Evolutionary conservation across 2,797 vertebrate genomes (phyloP), one percentile per base, ranked within the genome.

Genomic region (Pteropus rufus): DNA sequence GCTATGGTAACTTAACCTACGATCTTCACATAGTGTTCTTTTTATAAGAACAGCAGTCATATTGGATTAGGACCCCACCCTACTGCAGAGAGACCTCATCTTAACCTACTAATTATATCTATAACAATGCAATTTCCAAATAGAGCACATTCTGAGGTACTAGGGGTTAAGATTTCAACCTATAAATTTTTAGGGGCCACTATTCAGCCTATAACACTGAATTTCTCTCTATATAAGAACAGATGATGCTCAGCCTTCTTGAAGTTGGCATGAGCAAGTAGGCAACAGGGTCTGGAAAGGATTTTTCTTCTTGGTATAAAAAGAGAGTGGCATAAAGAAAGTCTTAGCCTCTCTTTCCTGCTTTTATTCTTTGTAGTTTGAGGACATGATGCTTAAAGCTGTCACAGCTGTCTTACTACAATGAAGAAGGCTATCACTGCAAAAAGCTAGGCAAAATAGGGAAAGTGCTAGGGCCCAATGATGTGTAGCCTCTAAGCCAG

Each of bases 281-380:
- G 6, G 14, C 1, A 31, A 5, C 1, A 15, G 18, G 19, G 31
- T 77, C 26, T 31, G 2, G 1, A 7, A 88, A 44, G 7, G n/a
- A 8, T 12, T 92, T 83, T 67, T 87, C 18, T 91, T 89, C 36
- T 69, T 79, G 46, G n/a, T 31, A 24, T 77, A 67, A 85, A 93
- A 83, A 65, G 60, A 86, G 10, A 46, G 19, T 3, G 60, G 1
- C 1, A 36, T 31, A 26, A 58, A 72, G 60, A 29, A 65, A 62
- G 2, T 1, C 3, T 21, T 70, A 23, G 6, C 8, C 15, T 39
- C 3, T 18, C 5, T 65, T 1, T 29, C 12, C 12, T 46, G 49
- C 23, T 75, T 96, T 46, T 81, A 4, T n/a, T 31, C 52, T 75
- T 41, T 81, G 29, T 44, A 41, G 21, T 81, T 60, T 31, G 39